Base-by-base conservation (phyloP, 2,888 invertebrate genomes). In the Andrena chrysosceles region DNA sequence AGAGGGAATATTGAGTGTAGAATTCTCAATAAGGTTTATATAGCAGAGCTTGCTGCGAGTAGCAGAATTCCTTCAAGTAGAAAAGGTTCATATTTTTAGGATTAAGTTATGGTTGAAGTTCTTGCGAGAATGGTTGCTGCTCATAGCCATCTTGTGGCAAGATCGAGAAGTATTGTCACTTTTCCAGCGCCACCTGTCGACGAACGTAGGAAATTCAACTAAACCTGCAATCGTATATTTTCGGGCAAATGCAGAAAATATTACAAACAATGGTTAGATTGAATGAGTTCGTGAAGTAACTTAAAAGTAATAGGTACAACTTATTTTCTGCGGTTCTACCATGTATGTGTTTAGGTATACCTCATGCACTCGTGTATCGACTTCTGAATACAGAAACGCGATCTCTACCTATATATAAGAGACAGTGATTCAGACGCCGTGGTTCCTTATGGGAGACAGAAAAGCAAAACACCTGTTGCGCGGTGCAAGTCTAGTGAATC, bases 381-480 rank as follows among this genome's bases (percentile, higher is more conserved):
- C 4, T 42, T 13, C 4, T 4, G 13, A 13, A 4, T 4, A 42
- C 4, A 42, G 42, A 56, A 23, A 54, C 54, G 20, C 23, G 10
- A 56, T 8, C n/a, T 0, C 10, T 20, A 20, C 3, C 20, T 3
- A 10, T 20, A 20, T 23, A 56, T n/a, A n/a, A n/a, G 10, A 56
- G 10, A 1, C 20, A 20, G 23, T 23, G 5, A 26, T 42, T n/a
- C 13, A 26, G 26, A 26, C 26, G 20, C 20, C n/a, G 10, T 13
- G 35, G n/a, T 60, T 67, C 33, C 35, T 72, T 23, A 16, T 13
- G 26, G 35, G n/a, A 35, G n/a, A 5, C 10, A 13, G 52, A 29
- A 20, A 33, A 16, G 31, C 16, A 23, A 35, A 29, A 60, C 75
- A 81, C 75, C 75, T 75, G 82, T 81, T 75, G 82, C 82, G 2